Conservation (phyloP, 1,140 invertebrate species). For the Zaprionus vittiger region DNA sequence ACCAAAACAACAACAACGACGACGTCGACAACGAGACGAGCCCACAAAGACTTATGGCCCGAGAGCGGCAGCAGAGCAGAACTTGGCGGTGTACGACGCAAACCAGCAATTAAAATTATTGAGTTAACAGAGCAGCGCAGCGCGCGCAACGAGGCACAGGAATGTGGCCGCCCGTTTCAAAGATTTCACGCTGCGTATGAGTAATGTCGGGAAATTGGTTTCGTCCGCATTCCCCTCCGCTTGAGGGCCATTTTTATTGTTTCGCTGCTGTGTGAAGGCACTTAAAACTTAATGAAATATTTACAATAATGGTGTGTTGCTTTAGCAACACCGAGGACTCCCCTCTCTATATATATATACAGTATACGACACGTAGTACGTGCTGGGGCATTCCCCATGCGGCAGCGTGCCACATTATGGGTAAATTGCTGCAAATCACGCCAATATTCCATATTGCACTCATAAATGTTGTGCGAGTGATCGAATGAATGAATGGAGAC, state of each 20-base stretch:
- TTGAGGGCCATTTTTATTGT: constrained; percentile 70
- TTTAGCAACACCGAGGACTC: constrained; percentile 57
- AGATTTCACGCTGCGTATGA: constrained; percentile 73
- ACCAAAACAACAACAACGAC: neutral
- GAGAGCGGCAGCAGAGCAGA: constrained; percentile 9
- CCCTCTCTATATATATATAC: neutral
- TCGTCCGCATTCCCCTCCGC: constrained; percentile 6
- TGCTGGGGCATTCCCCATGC: constrained; percentile 17
- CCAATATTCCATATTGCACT: constrained; percentile 59
- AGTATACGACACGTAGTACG: neutral
- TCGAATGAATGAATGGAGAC: constrained; percentile 1
- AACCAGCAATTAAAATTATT: constrained; percentile 72
- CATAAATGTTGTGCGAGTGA: constrained; percentile 53
- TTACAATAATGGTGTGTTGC: constrained; percentile 73
- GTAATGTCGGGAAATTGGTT: constrained; percentile 60
- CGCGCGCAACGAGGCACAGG: constrained; percentile 4
- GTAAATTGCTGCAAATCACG: constrained; percentile 77
- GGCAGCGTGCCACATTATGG: constrained; percentile 52
- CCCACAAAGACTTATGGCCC: constrained; percentile 30
- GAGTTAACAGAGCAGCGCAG: constrained; percentile 30
- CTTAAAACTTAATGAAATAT: constrained; percentile 82
- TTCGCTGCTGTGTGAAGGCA: constrained; percentile 65
- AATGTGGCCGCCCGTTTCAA: constrained; percentile 37
- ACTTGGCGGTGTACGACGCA: constrained; percentile 23
- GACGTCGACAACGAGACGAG: neutral